phyloP scores from a whole-genome alignment of 2,797 vertebrate species.

The Microctenopoma stevenorrisi region DNA sequence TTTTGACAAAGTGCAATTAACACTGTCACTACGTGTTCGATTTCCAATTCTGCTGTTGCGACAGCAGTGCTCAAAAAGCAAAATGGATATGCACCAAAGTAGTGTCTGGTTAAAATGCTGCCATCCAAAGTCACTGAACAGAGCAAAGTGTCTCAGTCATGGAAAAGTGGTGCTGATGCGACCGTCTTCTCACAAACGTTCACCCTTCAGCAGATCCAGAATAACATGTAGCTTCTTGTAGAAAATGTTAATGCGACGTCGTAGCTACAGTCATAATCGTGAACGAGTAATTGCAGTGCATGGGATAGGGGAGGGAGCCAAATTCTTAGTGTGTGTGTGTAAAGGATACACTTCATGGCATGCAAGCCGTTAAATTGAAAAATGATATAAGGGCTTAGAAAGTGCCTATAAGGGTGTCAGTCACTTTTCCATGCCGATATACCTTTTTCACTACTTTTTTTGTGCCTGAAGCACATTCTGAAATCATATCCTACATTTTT shows the following conservation, averaged over 20 bases:
- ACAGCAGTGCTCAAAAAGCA: conserved; percentile 62
- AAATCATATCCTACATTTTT: conserved; percentile 59
- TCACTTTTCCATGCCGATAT: conserved; percentile 35
- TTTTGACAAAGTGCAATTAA: conserved; percentile 85
- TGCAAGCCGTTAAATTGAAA: conserved; percentile 56
- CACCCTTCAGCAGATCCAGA: conserved; percentile 18
- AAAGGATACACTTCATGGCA: conserved; percentile 37
- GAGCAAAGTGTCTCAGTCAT: conserved; percentile 50
- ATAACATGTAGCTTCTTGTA: neutral
- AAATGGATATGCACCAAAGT: conserved; percentile 54
- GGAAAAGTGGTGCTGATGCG: conserved; percentile 31
- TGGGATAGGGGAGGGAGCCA: conserved; percentile 22
- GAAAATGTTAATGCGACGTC: neutral
- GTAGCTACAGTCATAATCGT: neutral
- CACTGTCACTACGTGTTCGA: conserved; percentile 82
- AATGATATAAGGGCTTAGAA: conserved; percentile 57
- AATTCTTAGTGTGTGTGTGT: conserved; percentile 29
- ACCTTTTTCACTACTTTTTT: conserved; percentile 26
- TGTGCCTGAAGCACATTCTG: conserved; percentile 53
- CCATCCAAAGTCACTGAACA: conserved; percentile 49
- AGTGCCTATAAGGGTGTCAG: conserved; percentile 55
- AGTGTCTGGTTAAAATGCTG: conserved; percentile 49
- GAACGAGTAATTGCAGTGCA: conserved; percentile 9
- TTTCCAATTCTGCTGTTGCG: conserved; percentile 85
- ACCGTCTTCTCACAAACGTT: conserved; percentile 46